Evolutionary conservation across 2,888 invertebrate species (phyloP).

Genomic region (Drosophila setosimentum): DNA sequence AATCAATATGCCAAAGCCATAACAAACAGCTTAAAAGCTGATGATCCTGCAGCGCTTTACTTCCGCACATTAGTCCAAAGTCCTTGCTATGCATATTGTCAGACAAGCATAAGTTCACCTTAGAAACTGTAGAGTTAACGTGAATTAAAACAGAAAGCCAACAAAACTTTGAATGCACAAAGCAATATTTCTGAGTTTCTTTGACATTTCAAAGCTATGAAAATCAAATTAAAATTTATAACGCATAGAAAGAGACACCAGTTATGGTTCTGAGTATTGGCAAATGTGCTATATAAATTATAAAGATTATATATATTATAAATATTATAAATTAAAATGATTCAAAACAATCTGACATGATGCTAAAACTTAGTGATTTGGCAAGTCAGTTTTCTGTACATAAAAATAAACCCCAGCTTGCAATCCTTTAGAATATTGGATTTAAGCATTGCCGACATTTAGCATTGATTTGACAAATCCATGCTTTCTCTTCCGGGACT

Average conservation of each 20-base stretch:
- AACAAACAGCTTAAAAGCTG: constrained; percentile 40
- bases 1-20: constrained; percentile 61
- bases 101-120: background rate
- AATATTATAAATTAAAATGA: background rate
- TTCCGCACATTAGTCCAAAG: constrained; percentile 22
- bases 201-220: background rate
- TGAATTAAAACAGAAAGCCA: background rate
- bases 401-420: background rate
- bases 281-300: background rate
- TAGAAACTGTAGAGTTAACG: background rate
- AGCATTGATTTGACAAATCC: constrained; percentile 59
- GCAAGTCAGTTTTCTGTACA: constrained; percentile 2
- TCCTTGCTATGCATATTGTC: background rate
- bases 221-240: background rate
- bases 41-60: constrained; percentile 38
- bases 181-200: background rate
- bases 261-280: background rate
- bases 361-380: constrained; percentile 13
- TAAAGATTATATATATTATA: too few species aligned
- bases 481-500: constrained; percentile 14
- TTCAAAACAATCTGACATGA: background rate
- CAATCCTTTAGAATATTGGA: constrained; percentile 37
- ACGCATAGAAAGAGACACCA: too few species aligned
- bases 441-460: constrained; percentile 35
- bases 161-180: background rate